Evolutionary conservation across 2,113 vertebrate species (phyloP), one percentile per base, ranked within the genome.

Genomic region (Paracanthobrama guichenoti): DNA sequence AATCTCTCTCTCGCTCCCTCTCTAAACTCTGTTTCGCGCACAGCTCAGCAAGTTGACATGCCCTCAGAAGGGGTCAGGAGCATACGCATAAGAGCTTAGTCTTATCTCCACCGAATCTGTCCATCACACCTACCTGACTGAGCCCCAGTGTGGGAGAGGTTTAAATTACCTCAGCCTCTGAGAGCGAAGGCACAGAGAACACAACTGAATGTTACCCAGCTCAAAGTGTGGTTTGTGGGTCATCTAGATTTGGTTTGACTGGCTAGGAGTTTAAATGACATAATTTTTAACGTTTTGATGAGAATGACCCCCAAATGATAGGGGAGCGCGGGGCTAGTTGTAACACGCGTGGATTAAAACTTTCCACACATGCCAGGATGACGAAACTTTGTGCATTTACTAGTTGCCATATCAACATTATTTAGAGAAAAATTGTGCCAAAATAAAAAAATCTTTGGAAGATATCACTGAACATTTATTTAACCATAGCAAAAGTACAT

Each of bases 81-180:
- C 44, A 69, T 20, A 81, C 16, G 18, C 44, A 22, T 28, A 35
- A 66, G 59, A 81, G 79, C 62, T 71, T 81, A 71, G 48, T 71
- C 66, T 69, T 57, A 81, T 81, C 66, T 81, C 31, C 31, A 71
- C 46, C 18, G 48, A 81, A 81, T 81, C 79, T 81, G 79, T 81
- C 79, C 48, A 81, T 81, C 66, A 81, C 28, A 71, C 64, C 46
- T 71, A 55, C 62, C 22, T 9, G 60, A 67, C 78, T 13, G 60
- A 48, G 42, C 24, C 60, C 78, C 22, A 26, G 24, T 66, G 77
- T 6, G 76, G 11, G 22, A 80, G 24, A 66, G 57, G 6, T 64
- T 79, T 44, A 79, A 79, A 79, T 79, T 24, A 46, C 24, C 77
- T 44, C 57, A 84, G 57, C 22, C 4, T 31, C 64, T 16, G 18